Base-by-base conservation (phyloP, 2,888 invertebrate species). In the Pyrrhia umbra region DNA sequence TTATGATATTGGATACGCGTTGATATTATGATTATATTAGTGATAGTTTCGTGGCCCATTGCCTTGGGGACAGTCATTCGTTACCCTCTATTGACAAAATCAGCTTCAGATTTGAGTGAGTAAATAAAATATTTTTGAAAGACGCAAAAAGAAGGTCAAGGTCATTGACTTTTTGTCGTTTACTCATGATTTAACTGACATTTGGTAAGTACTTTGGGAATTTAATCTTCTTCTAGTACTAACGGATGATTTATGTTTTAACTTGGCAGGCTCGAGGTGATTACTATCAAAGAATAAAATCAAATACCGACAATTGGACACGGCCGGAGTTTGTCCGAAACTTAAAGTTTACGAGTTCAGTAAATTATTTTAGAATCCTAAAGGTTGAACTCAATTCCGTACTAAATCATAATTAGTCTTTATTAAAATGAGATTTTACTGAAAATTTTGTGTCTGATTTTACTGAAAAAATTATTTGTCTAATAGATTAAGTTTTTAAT, bases 1-100 rank as follows among this genome's bases (percentile, higher is more conserved):
- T 77, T 67, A 77, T 56, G 49, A 40, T 54, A 58, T 52, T 49
- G 55, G 74, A 56, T 64, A 64, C 56, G 49, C 51, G 13, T 34
- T 27, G 9, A 34, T 63, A 27, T 51, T 75, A 43, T 68, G 60
- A 75, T 77, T 60, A 68, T 68, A 75, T 73, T 73, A 58, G 37
- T 37, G 43, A 23, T 42, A 60, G 64, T 77, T 75, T 74, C 40
- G 16, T 56, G 52, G 56, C 2, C 15, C 64, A 73, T 64, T 45
- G 37, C 51, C 47, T 16, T 2, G 47, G 42, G 42, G 13, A 55
- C 34, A 40, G 6, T 23, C 27, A 49, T 65, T 65, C 42, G 60
- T 65, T 65, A 42, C 27, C 20, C 57, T 49, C 60, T 61, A 76
- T 76, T 71, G 72, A 58, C 59, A 60, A 56, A 61, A 73, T 70